phyloP scores from a whole-genome alignment of 1,140 invertebrate genomes.

The Phenacoccus solenopsis region DNA sequence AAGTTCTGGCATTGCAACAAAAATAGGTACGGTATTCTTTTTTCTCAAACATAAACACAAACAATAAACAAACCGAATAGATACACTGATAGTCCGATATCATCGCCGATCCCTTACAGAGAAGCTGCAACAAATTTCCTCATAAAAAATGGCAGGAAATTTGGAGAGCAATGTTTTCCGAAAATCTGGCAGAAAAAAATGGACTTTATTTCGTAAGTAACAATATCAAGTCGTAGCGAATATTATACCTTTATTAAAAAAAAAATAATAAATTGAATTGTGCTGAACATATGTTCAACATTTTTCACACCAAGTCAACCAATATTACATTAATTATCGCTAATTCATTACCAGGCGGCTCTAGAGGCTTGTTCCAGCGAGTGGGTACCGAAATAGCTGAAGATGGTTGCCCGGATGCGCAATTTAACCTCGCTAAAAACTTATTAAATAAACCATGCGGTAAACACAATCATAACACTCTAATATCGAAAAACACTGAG shows the following conservation, averaged over 20 bases:
- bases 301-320: too few relatives aligned
- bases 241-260: too few relatives aligned
- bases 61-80: neutral
- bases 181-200: slow-evolving; percentile 6
- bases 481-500: slow-evolving; percentile 5
- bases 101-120: neutral
- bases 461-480: slow-evolving; percentile 30
- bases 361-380: slow-evolving; percentile 2
- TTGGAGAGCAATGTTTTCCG: neutral
- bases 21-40: too few relatives aligned
- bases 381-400: slow-evolving; percentile 57
- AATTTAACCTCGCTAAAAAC: slow-evolving; percentile 61
- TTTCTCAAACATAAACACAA: too few relatives aligned
- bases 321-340: too few relatives aligned
- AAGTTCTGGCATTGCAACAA: too few relatives aligned
- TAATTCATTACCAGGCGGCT: too few relatives aligned
- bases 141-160: slow-evolving; percentile 1
- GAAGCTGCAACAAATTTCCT: neutral
- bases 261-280: neutral
- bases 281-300: too few relatives aligned
- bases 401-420: slow-evolving; percentile 67
- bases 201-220: slow-evolving; percentile 8
- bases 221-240: too few relatives aligned
- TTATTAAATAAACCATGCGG: slow-evolving; percentile 54
- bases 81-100: neutral